These are phyloP conservation scores for Deilephila porcellus DNA, from an alignment of 2,888 invertebrate genomes.

Conservation along the genomic window DNA sequence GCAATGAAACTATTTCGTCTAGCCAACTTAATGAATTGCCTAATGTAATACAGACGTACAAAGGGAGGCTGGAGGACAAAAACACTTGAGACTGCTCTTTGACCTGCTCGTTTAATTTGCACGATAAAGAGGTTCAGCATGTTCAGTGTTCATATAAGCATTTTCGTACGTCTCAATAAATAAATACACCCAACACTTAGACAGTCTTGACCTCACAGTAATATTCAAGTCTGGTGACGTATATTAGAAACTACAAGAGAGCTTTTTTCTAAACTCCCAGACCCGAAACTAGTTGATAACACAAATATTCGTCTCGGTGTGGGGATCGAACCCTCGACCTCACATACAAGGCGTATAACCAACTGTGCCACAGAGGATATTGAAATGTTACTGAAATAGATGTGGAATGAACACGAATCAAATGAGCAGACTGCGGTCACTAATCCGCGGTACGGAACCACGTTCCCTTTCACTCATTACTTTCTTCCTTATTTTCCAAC, in stretches of 20 bases:
- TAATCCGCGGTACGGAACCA: not conserved
- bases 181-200: too few species aligned
- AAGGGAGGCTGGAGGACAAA: not conserved
- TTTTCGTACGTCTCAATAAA: not conserved
- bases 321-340: too few species aligned
- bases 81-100: not conserved
- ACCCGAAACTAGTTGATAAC: too few species aligned
- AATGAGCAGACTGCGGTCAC: conserved; percentile 22
- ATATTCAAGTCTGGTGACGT: too few species aligned
- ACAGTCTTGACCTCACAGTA: too few species aligned
- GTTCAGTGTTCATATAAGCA: not conserved
- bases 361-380: not conserved
- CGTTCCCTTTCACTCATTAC: conserved; percentile 1
- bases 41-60: not conserved
- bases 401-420: not conserved
- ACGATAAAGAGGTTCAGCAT: conserved; percentile 7
- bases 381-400: conserved; percentile 9
- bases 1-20: not conserved
- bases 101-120: not conserved
- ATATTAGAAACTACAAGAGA: too few species aligned
- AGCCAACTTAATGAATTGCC: conserved; percentile 2
- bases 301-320: too few species aligned
- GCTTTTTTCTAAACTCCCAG: too few species aligned
- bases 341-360: too few species aligned
- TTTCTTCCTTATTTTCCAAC: not conserved